phyloP scores from a whole-genome alignment of 2,888 invertebrate genomes.

The Agonopterix subpropinquella region DNA sequence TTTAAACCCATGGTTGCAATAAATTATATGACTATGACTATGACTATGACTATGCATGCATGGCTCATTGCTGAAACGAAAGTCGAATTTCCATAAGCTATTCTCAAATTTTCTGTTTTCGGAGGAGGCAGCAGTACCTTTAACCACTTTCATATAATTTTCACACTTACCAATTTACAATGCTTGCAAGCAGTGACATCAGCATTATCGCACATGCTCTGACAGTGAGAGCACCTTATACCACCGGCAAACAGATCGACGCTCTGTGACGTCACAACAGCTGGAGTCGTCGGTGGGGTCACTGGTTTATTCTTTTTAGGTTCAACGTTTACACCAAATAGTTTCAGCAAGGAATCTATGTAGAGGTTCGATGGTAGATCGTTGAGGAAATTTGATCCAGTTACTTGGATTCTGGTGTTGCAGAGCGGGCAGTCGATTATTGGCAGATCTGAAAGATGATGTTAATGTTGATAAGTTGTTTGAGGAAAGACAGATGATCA shows the following conservation, averaged over 20 bases:
- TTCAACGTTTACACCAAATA: slow-evolving; percentile 49
- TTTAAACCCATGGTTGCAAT: no score
- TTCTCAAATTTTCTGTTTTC: no score
- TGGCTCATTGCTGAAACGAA: no score
- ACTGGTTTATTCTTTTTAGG: slow-evolving; percentile 16
- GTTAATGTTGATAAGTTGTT: no score
- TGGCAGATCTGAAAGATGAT: slow-evolving; percentile 35
- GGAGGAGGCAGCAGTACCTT: no score
- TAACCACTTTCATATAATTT: no score
- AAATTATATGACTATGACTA: no score
- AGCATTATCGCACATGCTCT: slow-evolving; percentile 43
- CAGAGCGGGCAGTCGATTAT: slow-evolving; percentile 77
- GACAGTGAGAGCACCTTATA: slow-evolving; percentile 47
- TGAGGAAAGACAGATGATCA: no score
- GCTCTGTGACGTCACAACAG: slow-evolving; percentile 23
- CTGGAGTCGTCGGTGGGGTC: slow-evolving; percentile 34
- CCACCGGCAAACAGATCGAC: slow-evolving; percentile 52
- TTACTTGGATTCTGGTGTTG: slow-evolving; percentile 58
- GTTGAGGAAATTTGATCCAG: slow-evolving; percentile 67
- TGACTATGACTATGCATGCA: no score
- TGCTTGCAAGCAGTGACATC: slow-evolving; percentile 69
- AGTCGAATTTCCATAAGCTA: no score
- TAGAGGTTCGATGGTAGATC: slow-evolving; percentile 81
- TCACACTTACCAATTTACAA: slow-evolving; percentile 73
- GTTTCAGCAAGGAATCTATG: slow-evolving; percentile 76